A percentile compares a stretch with the other conserved stretches of the same genome.
Evolutionary conservation across 2,113 vertebrate species (phyloP).

Genomic region (Vireo altiloquus): DNA sequence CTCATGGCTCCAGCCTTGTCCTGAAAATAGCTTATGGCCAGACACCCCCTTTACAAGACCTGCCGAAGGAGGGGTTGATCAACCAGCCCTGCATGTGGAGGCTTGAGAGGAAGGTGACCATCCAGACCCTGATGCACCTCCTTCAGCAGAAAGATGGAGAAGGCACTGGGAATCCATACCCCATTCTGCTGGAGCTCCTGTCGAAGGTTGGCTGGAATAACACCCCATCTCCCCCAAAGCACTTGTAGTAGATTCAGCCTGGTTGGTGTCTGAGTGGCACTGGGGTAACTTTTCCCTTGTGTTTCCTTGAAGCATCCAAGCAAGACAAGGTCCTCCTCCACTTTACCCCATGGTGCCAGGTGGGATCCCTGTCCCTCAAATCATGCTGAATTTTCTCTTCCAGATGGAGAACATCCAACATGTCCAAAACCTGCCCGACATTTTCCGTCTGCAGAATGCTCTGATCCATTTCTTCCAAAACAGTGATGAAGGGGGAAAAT

Average conservation of each 20-base stretch:
- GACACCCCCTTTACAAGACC: not conserved
- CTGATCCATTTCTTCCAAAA: not conserved
- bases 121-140: conserved; percentile 10
- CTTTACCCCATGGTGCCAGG: not conserved
- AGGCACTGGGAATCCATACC: not conserved
- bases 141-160: not conserved
- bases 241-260: not conserved
- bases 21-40: not conserved
- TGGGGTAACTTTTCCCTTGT: not conserved
- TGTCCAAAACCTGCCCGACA: not conserved
- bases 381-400: not conserved
- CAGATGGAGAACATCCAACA: not conserved
- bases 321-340: not conserved
- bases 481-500: not conserved
- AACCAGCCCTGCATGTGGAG: conserved; percentile 35
- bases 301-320: not conserved
- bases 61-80: not conserved
- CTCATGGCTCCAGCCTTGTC: not conserved
- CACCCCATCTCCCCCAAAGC: not conserved
- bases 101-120: not conserved
- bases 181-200: not conserved
- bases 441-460: not conserved
- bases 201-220: not conserved
- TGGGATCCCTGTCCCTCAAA: not conserved
- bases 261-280: not conserved